A percentile compares a stretch with the other conserved stretches of the same genome.
Conservation (phyloP, 2,113 vertebrate genomes). For the Rana temporaria region DNA sequence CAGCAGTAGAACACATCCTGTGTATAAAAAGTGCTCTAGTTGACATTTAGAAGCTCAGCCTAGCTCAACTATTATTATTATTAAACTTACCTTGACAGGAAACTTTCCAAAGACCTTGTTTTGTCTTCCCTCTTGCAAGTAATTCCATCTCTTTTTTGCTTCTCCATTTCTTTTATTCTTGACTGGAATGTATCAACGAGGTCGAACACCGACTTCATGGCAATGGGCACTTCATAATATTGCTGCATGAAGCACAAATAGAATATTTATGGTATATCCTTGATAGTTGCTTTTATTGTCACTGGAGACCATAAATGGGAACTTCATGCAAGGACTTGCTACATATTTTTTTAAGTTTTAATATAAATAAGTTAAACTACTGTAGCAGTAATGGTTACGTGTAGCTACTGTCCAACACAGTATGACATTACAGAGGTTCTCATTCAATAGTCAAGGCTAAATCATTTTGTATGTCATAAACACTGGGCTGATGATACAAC, state of each 20-base stretch:
- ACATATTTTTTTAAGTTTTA: too few species aligned
- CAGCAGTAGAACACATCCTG: neutral
- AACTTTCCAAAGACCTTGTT: conserved; percentile 93
- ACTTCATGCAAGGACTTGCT: too few species aligned
- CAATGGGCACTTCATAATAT: conserved; percentile 95
- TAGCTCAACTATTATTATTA: too few species aligned
- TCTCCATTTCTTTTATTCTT: conserved; percentile 96
- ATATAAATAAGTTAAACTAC: too few species aligned
- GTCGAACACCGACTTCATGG: conserved; percentile 95
- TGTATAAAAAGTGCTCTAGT: neutral
- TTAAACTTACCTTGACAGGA: conserved; percentile 87
- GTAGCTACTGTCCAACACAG: too few species aligned
- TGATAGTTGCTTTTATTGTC: neutral
- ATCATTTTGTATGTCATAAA: too few species aligned
- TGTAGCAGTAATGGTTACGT: too few species aligned
- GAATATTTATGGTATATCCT: too few species aligned
- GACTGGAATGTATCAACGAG: conserved; percentile 96
- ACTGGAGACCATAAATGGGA: too few species aligned
- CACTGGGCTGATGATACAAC: too few species aligned
- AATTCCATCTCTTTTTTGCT: conserved; percentile 93
- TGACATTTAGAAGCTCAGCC: neutral
- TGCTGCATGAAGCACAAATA: conserved; percentile 75
- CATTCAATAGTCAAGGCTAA: too few species aligned
- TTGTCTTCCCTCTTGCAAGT: conserved; percentile 94
- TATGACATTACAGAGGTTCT: too few species aligned